Base-by-base conservation (phyloP, 1,140 invertebrate species). In the Megalonaias nervosa region DNA sequence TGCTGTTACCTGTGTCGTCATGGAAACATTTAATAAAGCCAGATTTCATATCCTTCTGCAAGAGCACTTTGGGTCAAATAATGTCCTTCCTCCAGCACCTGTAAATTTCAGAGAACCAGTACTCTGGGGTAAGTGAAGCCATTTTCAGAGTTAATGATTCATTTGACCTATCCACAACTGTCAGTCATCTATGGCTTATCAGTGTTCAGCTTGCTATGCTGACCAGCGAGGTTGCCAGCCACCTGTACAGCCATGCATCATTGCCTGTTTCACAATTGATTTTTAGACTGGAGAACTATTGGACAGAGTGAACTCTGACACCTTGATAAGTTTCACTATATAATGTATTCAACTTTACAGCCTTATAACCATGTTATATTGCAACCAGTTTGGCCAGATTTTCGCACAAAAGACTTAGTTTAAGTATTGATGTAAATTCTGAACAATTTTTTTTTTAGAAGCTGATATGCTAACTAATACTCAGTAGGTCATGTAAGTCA, bases 21-120 rank as follows among this genome's bases (percentile, higher is more conserved):
- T 98, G 88, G 93, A 94, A 84, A 94, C 94, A 1, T 93, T 99
- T 14, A 99, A 98, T 89, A 93, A 93, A 83, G 92, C 94, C 76
- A 92, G 97, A 59, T 93, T 96, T 65, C 89, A 94, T 59, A 91
- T 95, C 71, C 88, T 95, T 26, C 84, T 96, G 14, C 90, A 93
- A 80, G 89, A 93, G 71, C 96, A 93, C 88, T 88, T 95, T 48
- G 31, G 60, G 31, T 85, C 86, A 56, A 79, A 77, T 17, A 58
- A 70, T 14, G 72, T 89, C 26, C 76, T 84, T 15, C 70, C 72
- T 70, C 82, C 88, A 16, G 69, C 70, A 17, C 66, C 75, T 12
- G 82, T 83, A 21, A 90, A 91, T 75, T 69, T 57, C 23, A 48
- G 62, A 58, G 90, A 91, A 82, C 90, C 90, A 66, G 87, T 91